Evolutionary conservation across 1,140 invertebrate genomes (phyloP).

Genomic region (Ephestia elutella): DNA sequence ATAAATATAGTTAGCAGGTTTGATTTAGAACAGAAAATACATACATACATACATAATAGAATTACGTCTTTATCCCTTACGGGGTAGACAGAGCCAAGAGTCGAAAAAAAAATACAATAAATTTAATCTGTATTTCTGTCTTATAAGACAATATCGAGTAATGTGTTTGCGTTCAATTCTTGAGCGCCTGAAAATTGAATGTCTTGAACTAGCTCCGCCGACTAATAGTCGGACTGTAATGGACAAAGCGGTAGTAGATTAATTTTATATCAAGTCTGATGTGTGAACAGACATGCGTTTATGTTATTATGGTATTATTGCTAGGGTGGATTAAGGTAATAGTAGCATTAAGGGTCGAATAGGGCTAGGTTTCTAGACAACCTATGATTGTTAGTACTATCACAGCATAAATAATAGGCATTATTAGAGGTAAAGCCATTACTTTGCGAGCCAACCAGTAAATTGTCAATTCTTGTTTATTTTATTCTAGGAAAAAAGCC

Average conservation of each 20-base stretch:
- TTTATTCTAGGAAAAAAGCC: no score
- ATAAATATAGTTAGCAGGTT: no score
- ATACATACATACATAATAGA: no score
- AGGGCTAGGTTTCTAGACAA: not conserved
- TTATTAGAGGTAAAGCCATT: no score
- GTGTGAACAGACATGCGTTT: conserved; percentile 1
- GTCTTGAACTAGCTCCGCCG: not conserved
- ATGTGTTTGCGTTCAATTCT: not conserved
- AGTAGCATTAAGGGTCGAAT: not conserved
- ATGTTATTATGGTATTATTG: not conserved
- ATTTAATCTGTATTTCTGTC: no score
- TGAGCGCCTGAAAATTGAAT: not conserved
- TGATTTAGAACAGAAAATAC: no score
- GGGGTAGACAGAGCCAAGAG: no score
- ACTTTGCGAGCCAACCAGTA: no score
- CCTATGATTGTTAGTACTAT: not conserved
- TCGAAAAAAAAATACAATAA: no score
- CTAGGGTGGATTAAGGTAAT: not conserved
- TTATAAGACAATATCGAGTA: not conserved
- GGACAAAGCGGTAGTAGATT: not conserved
- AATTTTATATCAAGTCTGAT: conserved; percentile 1
- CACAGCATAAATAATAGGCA: no score
- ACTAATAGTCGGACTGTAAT: not conserved
- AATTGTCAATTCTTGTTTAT: no score
- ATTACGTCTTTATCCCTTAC: no score